Base-by-base conservation (phyloP, 2,888 invertebrate species). In the Galeruca laticollis region DNA sequence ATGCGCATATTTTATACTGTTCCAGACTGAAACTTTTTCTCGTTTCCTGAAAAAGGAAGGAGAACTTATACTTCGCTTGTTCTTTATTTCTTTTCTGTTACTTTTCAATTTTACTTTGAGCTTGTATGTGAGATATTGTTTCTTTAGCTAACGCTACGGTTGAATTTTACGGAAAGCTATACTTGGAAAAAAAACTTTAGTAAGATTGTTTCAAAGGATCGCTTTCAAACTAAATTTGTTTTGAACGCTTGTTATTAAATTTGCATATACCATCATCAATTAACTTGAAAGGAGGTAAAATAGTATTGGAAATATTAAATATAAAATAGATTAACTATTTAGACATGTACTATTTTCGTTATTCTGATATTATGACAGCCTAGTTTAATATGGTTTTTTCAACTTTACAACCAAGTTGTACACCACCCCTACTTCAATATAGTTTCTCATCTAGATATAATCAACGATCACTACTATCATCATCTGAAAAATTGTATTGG, bases 1-100 rank as follows among this genome's bases (percentile, higher is more conserved):
- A 66, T 70, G 73, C 76, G 75, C 73, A 76, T 76, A 75, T 75
- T 76, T 76, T 76, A 76, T 72, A 60, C 59, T 31, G 60, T 67
- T 68, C 71, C 64, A 68, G 67, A 67, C 68, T 63, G 47, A 69
- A 75, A 77, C 71, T 75, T 77, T 77, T 73, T 68, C 69, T 68
- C 72, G 74, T 73, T 68, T 72, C 71, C 33, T 68, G 59, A 60
- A 66, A 69, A 69, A 70, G 68, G 62, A 69, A 67, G 68, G 62
- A 72, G 75, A 74, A 76, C 75, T 77, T 75, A 72, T 60, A 68
- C 64, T 66, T 65, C 51, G 62, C 61, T 61, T 64, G 47, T 60
- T 66, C 69, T 73, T 72, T 71, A 59, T 71, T 72, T 70, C 68
- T 72, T 70, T 63, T 63, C 69, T 15, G 66, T 62, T 70, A 72